Percentiles rank a stretch among this genome's conserved stretches.
Conservation (phyloP, 2,113 vertebrate species). For the Cottus gobio region DNA sequence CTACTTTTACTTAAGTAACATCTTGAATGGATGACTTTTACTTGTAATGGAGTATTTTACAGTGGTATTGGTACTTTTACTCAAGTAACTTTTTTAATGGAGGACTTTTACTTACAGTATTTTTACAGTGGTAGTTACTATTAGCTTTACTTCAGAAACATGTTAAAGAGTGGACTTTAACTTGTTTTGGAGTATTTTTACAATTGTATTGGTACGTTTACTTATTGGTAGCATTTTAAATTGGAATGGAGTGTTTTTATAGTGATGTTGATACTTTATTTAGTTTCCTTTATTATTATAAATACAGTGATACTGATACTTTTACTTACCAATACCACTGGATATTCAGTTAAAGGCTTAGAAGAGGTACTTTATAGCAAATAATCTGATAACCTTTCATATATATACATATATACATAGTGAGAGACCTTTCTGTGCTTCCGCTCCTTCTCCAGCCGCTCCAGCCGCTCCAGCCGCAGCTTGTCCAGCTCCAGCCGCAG, state of each 20-base stretch:
- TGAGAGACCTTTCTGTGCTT: slow-evolving; percentile 88
- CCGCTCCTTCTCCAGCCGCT: slow-evolving; percentile 94
- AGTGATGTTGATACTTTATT: neutral
- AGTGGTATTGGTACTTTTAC: neutral
- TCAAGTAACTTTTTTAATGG: no score
- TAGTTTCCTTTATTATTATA: no score
- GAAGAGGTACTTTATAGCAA: no score
- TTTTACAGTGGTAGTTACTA: neutral
- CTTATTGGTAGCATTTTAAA: no score
- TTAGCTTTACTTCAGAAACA: neutral
- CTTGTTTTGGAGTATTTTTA: neutral
- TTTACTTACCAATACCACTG: no score
- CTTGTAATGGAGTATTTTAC: neutral
- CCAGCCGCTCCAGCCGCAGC: slow-evolving; percentile 91
- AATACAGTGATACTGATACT: no score
- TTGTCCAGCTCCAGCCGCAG: slow-evolving; percentile 95
- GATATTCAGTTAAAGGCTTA: no score
- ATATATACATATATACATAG: no score
- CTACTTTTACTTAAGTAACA: no score
- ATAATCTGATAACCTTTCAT: no score
- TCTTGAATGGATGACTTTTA: neutral
- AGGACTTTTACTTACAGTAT: no score
- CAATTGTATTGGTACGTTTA: no score
- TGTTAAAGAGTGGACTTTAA: neutral
- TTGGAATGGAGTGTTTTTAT: neutral